A percentile compares a stretch with the other conserved stretches of the same genome.
These are phyloP conservation scores for Rhogogaster chlorosoma DNA, from an alignment of 2,888 invertebrate species.

Conservation along the genomic window DNA sequence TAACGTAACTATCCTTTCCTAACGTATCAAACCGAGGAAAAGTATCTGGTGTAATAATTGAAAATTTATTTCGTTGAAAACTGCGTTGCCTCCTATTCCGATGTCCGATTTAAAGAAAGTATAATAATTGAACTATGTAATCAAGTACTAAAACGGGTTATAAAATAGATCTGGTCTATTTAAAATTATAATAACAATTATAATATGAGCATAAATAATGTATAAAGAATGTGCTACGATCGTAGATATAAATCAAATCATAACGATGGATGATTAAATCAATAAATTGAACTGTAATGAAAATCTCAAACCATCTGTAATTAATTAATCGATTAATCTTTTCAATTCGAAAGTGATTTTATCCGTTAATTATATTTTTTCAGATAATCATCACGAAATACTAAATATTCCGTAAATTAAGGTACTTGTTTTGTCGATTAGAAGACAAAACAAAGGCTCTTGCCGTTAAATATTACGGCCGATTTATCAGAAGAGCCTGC, in stretches of 20 bases:
- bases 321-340: background rate
- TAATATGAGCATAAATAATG: background rate
- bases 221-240: background rate
- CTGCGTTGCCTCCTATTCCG: background rate
- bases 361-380: background rate
- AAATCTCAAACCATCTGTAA: background rate
- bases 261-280: background rate
- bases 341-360: background rate
- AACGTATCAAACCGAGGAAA: slow-evolving; percentile 11
- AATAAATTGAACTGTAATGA: background rate
- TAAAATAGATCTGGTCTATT: background rate
- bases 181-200: background rate
- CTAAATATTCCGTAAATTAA: background rate
- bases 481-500: slow-evolving; percentile 22
- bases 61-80: background rate
- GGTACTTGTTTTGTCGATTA: background rate
- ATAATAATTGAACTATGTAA: background rate
- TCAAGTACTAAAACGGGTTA: background rate
- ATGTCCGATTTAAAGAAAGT: background rate
- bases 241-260: background rate
- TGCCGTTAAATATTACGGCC: slow-evolving; percentile 34
- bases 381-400: slow-evolving; percentile 10
- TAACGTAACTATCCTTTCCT: slow-evolving; percentile 1
- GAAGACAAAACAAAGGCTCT: slow-evolving; percentile 31
- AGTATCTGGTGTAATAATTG: slow-evolving; percentile 20